Evolutionary conservation across 2,888 invertebrate genomes (phyloP).

Genomic region (Nineta flava): DNA sequence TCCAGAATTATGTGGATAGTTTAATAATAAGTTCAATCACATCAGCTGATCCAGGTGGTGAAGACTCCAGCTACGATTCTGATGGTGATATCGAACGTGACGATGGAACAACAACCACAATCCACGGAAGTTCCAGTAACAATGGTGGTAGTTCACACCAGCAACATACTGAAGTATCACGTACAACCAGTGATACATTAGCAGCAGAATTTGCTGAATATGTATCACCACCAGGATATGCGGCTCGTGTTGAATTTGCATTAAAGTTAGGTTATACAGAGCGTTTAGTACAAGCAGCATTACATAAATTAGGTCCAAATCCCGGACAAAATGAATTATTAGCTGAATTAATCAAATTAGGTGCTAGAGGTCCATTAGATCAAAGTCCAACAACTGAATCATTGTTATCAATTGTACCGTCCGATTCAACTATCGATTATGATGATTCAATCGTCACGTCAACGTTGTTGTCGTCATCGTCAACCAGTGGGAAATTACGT

Average conservation of each 20-base stretch:
- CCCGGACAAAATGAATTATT: conserved; percentile 77
- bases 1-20: conserved; percentile 62
- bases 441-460: conserved; percentile 2
- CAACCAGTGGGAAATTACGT: conserved; percentile 30
- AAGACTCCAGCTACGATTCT: conserved; percentile 78
- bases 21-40: conserved; percentile 34
- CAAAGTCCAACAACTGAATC: conserved; percentile 23
- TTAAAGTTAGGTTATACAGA: conserved; percentile 87
- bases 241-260: conserved; percentile 71
- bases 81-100: conserved; percentile 44
- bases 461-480: conserved; percentile 10
- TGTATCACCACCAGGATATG: conserved; percentile 35
- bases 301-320: conserved; percentile 69
- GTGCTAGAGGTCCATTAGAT: conserved; percentile 32
- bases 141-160: conserved; percentile 18
- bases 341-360: conserved; percentile 74
- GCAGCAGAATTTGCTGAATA: conserved; percentile 76
- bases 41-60: conserved; percentile 33
- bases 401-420: not conserved
- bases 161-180: conserved; percentile 58
- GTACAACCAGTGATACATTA: conserved; percentile 71
- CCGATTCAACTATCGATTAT: conserved; percentile 16
- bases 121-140: conserved; percentile 15
- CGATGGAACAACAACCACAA: conserved; percentile 14
- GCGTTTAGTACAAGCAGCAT: conserved; percentile 61